Base-by-base conservation (phyloP, 2,113 vertebrate species). In the Apaloderma vittatum region DNA sequence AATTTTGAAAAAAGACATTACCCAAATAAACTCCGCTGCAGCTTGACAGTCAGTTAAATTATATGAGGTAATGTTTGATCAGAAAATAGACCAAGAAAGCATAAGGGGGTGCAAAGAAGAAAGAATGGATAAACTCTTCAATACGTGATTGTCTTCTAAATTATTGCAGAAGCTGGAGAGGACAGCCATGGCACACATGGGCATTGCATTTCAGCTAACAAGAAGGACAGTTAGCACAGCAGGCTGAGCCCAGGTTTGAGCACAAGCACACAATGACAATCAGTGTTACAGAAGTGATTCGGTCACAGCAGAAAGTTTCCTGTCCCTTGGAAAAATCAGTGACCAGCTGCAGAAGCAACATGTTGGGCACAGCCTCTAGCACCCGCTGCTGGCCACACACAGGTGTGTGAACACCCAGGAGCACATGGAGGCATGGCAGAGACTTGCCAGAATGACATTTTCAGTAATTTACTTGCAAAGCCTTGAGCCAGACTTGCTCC, bases 1-100 rank as follows among this genome's bases (percentile, higher is more conserved):
- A 96, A 93, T 95, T 96, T 89, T 78, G 73, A 89, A 95, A 97
- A 96, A 95, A 97, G 88, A 40, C 88, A 96, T 95, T 93, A 40
- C 27, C 66, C 90, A 97, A 88, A 97, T 87, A 95, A 68, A 92
- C 71, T 62, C 84, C 59, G 32, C 90, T 63, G 52, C 45, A 61
- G 70, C 52, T 77, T 95, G 85, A 86, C 90, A 95, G 86, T 37
- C 94, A 49, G 20, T n/a, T 92, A 96, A 94, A 77, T 40, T 68
- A 52, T 20, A 55, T 14, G 1, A 72, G 67, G n/a, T 68, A 59
- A 49, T 30, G 12, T 54, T 94, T 34, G 22, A 68, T 92, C 36
- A 32, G 91, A 95, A 96, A 96, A 78, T 29, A 61, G 81, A 95
- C 34, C 12, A 79, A 66, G 57, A 51, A 59, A 36, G 29, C 0